A percentile compares a stretch with the other conserved stretches of the same genome.
These are phyloP conservation scores for Syngnathus acus DNA, from an alignment of 2,797 vertebrate genomes.

Conservation along the genomic window DNA sequence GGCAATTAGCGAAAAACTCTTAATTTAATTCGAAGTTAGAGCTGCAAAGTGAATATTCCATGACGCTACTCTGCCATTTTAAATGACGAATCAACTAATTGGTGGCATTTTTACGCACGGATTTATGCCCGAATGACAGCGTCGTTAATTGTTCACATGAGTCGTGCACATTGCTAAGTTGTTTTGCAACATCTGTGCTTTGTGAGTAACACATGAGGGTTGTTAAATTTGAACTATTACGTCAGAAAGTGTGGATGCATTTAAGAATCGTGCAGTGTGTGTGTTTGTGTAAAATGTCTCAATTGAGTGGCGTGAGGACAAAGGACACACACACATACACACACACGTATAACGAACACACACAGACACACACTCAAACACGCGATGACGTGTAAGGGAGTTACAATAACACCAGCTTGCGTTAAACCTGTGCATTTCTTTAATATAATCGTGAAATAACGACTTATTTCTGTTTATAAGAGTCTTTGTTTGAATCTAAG, in stretches of 20 bases:
- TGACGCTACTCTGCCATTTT: not conserved
- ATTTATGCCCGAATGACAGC: not conserved
- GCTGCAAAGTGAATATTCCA: not conserved
- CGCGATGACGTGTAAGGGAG: conserved; percentile 3
- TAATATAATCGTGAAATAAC: not conserved
- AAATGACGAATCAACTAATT: not conserved
- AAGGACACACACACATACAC: not conserved
- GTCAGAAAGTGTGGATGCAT: not conserved
- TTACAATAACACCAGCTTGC: not conserved
- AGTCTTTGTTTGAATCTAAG: no score
- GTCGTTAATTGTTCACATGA: not conserved
- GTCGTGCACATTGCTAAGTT: not conserved
- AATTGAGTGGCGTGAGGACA: conserved; percentile 5
- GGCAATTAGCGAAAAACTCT: not conserved
- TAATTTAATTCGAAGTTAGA: not conserved
- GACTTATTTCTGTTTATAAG: not conserved
- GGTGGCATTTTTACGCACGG: conserved; percentile 1
- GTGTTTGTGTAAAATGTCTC: conserved; percentile 2
- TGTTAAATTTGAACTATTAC: not conserved
- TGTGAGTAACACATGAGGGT: not conserved
- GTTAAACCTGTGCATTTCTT: not conserved
- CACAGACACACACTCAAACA: not conserved
- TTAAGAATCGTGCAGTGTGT: not conserved
- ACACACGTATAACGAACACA: not conserved
- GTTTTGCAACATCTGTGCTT: conserved; percentile 1